Evolutionary conservation across 2,113 vertebrate species (phyloP).

Genomic region (Paraplagusia blochii): DNA sequence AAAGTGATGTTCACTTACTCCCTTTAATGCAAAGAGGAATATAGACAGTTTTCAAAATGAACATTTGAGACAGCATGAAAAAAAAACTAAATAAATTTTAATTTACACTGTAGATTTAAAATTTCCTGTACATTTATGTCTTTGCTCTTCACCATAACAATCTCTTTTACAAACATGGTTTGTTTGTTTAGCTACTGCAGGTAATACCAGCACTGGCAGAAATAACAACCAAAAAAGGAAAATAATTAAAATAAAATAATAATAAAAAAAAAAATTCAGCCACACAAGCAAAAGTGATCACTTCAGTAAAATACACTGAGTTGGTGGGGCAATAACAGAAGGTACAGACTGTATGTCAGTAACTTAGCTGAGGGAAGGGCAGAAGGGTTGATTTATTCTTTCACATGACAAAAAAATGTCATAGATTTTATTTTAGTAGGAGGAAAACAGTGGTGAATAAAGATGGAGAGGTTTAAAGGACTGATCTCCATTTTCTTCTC

Average conservation of each 20-base stretch:
- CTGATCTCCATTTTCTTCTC: no score
- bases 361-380: not conserved
- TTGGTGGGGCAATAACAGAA: not conserved
- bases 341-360: not conserved
- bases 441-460: no score
- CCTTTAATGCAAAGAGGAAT: constrained; percentile 59
- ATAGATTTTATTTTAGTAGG: no score
- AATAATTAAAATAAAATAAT: constrained; percentile 1
- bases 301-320: not conserved
- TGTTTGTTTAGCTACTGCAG: constrained; percentile 28
- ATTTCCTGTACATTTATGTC: constrained; percentile 25
- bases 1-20: constrained; percentile 19
- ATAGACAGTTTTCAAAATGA: constrained; percentile 49
- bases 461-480: no score
- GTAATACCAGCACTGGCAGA: constrained; percentile 11
- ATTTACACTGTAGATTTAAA: constrained; percentile 55
- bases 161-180: constrained; percentile 8
- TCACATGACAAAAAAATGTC: no score
- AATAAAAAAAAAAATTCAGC: not conserved
- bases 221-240: constrained; percentile 10
- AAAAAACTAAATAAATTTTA: constrained; percentile 29
- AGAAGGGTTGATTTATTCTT: no score
- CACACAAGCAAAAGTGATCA: not conserved
- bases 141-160: constrained; percentile 1
- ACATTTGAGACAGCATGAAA: constrained; percentile 35